These are phyloP conservation scores for Troglohyphantes excavatus DNA, from an alignment of 2,888 invertebrate species.

Conservation along the genomic window DNA sequence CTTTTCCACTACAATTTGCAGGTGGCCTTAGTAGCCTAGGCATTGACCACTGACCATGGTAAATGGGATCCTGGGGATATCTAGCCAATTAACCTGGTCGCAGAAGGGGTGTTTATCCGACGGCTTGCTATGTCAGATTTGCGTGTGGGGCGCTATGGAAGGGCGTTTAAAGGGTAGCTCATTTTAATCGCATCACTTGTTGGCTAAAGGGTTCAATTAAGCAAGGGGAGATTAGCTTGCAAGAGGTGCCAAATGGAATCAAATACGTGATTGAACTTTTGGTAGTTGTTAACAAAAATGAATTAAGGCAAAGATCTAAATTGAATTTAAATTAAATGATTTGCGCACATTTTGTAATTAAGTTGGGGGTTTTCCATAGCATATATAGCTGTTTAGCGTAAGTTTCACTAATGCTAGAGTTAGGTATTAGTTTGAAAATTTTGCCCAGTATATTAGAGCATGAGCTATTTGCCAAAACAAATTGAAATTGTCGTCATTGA, in stretches of 20 bases:
- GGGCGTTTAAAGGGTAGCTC: not conserved
- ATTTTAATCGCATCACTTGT: slow-evolving; percentile 32
- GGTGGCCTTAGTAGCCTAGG: too few relatives aligned
- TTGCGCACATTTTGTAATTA: too few relatives aligned
- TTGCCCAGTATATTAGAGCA: too few relatives aligned
- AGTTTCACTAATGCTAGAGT: too few relatives aligned
- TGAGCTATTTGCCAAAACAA: too few relatives aligned
- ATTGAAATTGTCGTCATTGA: too few relatives aligned
- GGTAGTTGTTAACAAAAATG: not conserved
- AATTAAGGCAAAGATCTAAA: not conserved
- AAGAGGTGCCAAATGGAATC: not conserved
- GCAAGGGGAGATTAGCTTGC: not conserved
- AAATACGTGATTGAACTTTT: not conserved
- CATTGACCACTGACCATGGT: slow-evolving; percentile 50
- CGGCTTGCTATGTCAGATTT: slow-evolving; percentile 10
- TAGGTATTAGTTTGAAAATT: too few relatives aligned
- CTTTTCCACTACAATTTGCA: slow-evolving; percentile 58
- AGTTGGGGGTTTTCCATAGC: too few relatives aligned
- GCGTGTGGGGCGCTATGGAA: not conserved
- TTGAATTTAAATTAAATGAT: too few relatives aligned
- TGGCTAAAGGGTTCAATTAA: slow-evolving; percentile 7
- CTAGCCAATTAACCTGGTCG: slow-evolving; percentile 55
- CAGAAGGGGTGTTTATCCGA: slow-evolving; percentile 35
- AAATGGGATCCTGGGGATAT: slow-evolving; percentile 30
- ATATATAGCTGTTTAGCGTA: too few relatives aligned